Conservation (phyloP, 1,140 invertebrate genomes). For the Drosophila tani region DNA sequence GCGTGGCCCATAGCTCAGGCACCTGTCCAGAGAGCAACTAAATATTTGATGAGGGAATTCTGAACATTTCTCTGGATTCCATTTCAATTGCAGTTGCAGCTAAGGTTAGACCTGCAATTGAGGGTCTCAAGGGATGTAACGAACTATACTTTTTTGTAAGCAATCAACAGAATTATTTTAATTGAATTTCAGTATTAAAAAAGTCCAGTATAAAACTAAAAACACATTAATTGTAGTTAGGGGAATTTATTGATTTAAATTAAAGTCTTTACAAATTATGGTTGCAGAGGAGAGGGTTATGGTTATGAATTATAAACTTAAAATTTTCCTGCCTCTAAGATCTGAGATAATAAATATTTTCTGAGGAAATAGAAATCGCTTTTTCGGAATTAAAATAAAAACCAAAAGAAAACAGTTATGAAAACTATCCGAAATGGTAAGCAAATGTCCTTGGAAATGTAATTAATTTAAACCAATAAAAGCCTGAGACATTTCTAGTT, state of each 20-base stretch:
- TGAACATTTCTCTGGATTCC: slow-evolving; percentile 16
- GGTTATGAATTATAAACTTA: no score
- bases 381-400: no score
- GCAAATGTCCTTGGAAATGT: background rate
- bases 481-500: background rate
- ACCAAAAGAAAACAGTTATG: no score
- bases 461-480: background rate
- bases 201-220: background rate
- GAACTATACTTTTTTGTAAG: background rate
- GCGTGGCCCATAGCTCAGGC: slow-evolving; percentile 28
- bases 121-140: background rate
- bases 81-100: slow-evolving; percentile 14
- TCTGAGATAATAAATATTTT: no score
- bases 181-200: background rate
- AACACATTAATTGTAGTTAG: background rate
- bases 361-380: no score
- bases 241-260: background rate
- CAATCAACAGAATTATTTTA: no score
- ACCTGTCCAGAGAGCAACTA: slow-evolving; percentile 44
- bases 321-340: no score
- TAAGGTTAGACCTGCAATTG: background rate
- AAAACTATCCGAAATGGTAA: no score
- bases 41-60: slow-evolving; percentile 45
- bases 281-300: no score
- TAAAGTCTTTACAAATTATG: no score